Evolutionary conservation across 2,888 invertebrate species (phyloP).

Genomic region (Ellobium chinense): DNA sequence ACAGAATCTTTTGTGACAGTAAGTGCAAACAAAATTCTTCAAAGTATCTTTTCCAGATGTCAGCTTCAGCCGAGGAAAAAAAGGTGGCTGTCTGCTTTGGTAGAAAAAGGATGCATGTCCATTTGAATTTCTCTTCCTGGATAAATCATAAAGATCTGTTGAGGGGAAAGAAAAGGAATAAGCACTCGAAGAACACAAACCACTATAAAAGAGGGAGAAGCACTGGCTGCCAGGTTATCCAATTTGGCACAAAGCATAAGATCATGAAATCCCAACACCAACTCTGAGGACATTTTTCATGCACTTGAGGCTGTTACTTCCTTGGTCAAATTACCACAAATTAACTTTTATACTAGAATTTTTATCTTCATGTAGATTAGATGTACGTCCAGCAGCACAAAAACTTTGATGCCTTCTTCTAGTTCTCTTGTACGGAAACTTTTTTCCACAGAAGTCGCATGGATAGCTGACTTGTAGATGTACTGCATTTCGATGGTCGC

Average conservation of each 20-base stretch:
- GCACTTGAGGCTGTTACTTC: too few species aligned
- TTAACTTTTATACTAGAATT: too few species aligned
- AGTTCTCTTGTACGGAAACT: conserved; percentile 42
- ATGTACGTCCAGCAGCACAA: conserved; percentile 17
- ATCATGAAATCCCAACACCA: too few species aligned
- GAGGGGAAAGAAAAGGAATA: conserved; percentile 7
- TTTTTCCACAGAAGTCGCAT: conserved; percentile 42
- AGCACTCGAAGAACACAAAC: too few species aligned
- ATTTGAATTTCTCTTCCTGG: conserved; percentile 20
- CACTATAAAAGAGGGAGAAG: too few species aligned
- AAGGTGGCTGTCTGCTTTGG: not conserved
- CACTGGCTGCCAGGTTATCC: too few species aligned
- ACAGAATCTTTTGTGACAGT: conserved; percentile 35
- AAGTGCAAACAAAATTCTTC: conserved; percentile 45
- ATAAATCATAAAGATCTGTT: conserved; percentile 15
- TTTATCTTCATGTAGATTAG: too few species aligned
- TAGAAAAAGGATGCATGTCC: not conserved
- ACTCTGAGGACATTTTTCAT: too few species aligned
- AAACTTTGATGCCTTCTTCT: conserved; percentile 31
- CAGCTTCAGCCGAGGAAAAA: not conserved
- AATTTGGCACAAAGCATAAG: too few species aligned
- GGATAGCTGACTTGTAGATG: conserved; percentile 43
- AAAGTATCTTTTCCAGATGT: conserved; percentile 30
- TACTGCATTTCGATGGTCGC: conserved; percentile 42
- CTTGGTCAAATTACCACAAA: too few species aligned